phyloP scores from a whole-genome alignment of 2,888 invertebrate species.

The Pachymerium ferrugineum region DNA sequence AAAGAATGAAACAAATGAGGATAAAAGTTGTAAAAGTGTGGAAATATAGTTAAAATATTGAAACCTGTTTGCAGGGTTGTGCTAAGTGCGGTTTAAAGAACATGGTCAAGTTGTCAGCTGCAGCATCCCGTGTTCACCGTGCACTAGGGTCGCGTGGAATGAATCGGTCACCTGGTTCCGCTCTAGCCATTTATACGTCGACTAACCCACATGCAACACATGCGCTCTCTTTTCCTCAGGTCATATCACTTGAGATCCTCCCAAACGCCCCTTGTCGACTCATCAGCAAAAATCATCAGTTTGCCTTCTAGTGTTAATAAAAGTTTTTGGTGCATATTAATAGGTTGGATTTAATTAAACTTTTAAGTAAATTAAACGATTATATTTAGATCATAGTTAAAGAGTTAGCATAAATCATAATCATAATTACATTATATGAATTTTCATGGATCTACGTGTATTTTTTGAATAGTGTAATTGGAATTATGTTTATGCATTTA shows the following conservation, averaged over 20 bases:
- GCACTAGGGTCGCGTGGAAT: background rate
- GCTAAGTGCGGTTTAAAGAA: background rate
- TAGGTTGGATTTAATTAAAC: background rate
- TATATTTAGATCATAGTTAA: no score
- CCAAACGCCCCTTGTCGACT: slow-evolving; percentile 1
- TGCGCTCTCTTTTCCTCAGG: slow-evolving; percentile 18
- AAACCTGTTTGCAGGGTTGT: background rate
- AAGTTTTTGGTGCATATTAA: background rate
- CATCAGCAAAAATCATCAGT: background rate
- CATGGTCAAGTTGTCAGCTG: background rate
- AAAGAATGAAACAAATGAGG: background rate
- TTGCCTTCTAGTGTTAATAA: background rate
- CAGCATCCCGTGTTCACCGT: background rate
- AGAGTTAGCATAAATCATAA: no score
- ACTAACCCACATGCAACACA: background rate
- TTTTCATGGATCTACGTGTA: no score
- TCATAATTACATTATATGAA: no score
- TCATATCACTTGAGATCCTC: background rate
- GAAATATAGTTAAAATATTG: background rate
- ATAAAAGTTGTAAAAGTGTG: no score
- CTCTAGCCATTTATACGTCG: background rate
- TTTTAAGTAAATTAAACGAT: no score
- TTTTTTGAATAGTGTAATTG: no score
- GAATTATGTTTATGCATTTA: no score
- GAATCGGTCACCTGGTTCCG: slow-evolving; percentile 21